Conservation (phyloP, 2,797 vertebrate genomes). For the Uromys caudimaculatus region DNA sequence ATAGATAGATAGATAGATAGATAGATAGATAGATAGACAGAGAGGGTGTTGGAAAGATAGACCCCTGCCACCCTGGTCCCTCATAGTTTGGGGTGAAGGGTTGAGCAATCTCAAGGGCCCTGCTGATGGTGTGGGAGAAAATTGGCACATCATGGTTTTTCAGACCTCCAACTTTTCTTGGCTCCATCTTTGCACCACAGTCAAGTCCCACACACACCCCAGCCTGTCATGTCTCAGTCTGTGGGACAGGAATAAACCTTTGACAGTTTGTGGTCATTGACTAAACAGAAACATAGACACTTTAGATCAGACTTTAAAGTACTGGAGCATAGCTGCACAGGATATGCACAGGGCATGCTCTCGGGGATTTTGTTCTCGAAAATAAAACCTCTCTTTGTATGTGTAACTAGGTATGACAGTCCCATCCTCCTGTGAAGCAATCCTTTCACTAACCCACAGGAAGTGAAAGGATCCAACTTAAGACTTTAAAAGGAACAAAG, state of each 20-base stretch:
- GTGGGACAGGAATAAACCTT: neutral
- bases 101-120: neutral
- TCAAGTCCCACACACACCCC: neutral
- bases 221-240: neutral
- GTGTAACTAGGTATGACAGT: neutral
- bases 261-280: neutral
- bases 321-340: neutral
- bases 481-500: neutral
- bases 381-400: neutral
- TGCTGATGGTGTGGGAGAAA: no score
- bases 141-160: rapidly evolving
- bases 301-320: neutral
- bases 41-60: neutral
- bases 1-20: no score
- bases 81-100: neutral
- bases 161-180: neutral
- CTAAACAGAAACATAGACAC: neutral
- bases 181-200: neutral
- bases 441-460: neutral
- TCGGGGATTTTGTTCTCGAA: neutral
- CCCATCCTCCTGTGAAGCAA: neutral
- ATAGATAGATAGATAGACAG: no score
- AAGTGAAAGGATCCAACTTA: neutral
- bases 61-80: neutral
- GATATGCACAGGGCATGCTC: neutral